Percentiles rank a stretch among this genome's conserved stretches.
These are phyloP conservation scores for Sitta carolinensis DNA, from an alignment of 2,797 vertebrate species.

Conservation along the genomic window DNA sequence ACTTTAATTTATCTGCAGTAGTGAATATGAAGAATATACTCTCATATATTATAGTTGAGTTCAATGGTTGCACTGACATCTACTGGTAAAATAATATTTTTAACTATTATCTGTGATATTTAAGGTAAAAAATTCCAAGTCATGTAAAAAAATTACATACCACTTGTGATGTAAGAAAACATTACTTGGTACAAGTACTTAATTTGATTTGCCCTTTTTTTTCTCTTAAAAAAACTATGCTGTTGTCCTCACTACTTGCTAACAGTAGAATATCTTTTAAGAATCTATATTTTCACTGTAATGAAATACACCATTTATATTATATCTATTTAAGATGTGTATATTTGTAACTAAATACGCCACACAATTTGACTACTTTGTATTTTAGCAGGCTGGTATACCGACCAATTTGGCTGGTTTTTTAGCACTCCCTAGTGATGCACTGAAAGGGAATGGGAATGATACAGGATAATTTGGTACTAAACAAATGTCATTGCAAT, in stretches of 20 bases:
- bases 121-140: neutral
- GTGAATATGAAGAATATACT: neutral
- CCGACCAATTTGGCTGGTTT: accelerated
- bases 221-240: neutral
- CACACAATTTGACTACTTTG: neutral
- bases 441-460: neutral
- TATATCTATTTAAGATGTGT: neutral
- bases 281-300: neutral
- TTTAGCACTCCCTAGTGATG: neutral
- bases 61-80: slow-evolving; percentile 77
- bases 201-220: neutral
- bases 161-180: neutral
- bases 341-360: neutral
- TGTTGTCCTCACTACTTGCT: neutral
- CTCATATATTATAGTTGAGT: neutral
- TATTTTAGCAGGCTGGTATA: neutral
- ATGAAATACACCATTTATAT: neutral
- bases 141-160: neutral
- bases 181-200: neutral
- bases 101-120: neutral
- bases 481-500: neutral
- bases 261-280: neutral
- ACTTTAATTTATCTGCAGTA: neutral
- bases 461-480: neutral
- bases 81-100: slow-evolving; percentile 64